phyloP scores from a whole-genome alignment of 1,140 invertebrate genomes.

The Apis cerana region DNA sequence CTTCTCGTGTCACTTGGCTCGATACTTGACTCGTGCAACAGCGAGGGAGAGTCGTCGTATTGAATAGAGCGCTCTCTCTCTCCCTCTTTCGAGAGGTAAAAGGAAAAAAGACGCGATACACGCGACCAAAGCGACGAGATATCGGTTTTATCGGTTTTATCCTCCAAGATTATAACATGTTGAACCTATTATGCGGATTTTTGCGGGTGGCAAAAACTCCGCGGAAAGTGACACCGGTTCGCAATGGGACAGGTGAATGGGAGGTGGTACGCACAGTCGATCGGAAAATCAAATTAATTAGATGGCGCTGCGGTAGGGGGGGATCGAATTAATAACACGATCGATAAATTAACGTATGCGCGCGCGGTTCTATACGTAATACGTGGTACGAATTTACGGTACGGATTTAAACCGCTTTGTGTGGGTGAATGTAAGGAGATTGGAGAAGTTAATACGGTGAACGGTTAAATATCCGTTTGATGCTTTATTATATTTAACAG shows the following conservation, averaged over 20 bases:
- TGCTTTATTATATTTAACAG: background rate
- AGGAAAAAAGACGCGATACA: no score
- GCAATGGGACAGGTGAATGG: background rate
- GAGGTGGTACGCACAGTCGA: background rate
- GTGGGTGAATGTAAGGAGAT: background rate
- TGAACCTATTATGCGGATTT: background rate
- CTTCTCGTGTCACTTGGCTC: slow-evolving; percentile 27
- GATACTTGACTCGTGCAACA: slow-evolving; percentile 5
- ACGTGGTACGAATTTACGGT: background rate
- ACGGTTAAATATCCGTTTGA: background rate
- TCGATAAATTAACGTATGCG: background rate
- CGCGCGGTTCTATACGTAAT: background rate
- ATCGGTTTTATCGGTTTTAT: slow-evolving; percentile 15
- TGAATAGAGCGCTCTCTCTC: no score
- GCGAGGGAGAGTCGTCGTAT: background rate
- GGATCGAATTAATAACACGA: slow-evolving; percentile 11
- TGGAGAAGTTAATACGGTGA: background rate
- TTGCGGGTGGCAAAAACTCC: background rate
- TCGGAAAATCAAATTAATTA: slow-evolving; percentile 21
- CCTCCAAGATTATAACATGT: background rate
- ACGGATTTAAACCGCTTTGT: background rate
- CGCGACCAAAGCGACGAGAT: background rate
- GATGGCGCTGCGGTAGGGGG: background rate
- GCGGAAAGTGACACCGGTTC: background rate
- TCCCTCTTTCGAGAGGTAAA: no score